Evolutionary conservation across 1,140 invertebrate species (phyloP), one percentile per base, ranked within the genome.

Genomic region (Coptotermes formosanus): DNA sequence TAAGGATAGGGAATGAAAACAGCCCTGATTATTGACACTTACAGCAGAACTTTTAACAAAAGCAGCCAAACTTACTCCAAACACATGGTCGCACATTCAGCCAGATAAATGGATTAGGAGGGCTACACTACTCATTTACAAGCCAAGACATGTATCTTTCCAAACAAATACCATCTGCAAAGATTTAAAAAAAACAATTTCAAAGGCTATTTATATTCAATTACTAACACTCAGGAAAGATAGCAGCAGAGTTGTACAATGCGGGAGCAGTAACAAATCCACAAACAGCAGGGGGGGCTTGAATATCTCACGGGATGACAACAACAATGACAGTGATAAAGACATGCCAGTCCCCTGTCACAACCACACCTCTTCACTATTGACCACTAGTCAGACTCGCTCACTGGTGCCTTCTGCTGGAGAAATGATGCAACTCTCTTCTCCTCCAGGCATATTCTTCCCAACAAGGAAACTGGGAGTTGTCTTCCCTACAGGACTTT

Each of bases 321-420:
- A 83, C 82, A 45, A 45, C 38, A 83, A 44, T 8, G 21, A 83
- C 23, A 44, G 48, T 21, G 21, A n/a, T 83, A 32, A 48, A 85
- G 64, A 75, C 64, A 30, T 30, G 64, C 64, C 64, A 75, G 64
- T 75, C 64, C 75, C 86, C 43, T 45, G 84, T 88, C 87, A 88
- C 84, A 88, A 87, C 88, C 88, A 88, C 86, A 91, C 90, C 89
- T 91, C 90, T 32, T 90, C 88, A 86, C 90, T 91, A 88, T 89
- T 90, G 87, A 90, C 87, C 30, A 91, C 89, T 91, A 91, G 90
- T 91, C 90, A 92, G 85, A 92, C 92, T 30, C 90, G 88, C 87
- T 93, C 89, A 19, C 88, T 88, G 59, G 87, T 44, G 82, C 82
- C 32, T 82, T 83, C 85, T 45, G 86, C 85, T 19, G 87, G 81